These are phyloP conservation scores for Corvus moneduloides DNA, from an alignment of 2,113 vertebrate genomes.

Conservation along the genomic window DNA sequence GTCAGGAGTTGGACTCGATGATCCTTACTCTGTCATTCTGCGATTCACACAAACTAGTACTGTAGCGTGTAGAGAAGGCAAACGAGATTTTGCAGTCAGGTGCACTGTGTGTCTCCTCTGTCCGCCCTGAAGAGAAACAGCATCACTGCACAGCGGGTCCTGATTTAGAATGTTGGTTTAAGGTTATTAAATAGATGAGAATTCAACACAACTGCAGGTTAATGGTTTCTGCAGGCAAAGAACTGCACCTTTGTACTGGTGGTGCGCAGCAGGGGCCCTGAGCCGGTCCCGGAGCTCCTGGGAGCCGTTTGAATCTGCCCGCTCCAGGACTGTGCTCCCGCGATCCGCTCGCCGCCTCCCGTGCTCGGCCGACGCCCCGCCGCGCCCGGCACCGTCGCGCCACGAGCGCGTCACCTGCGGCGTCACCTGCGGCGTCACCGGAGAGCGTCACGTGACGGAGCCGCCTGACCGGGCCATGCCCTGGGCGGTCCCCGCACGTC, in stretches of 20 bases:
- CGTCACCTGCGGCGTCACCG: rapidly evolving
- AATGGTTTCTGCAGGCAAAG: not conserved
- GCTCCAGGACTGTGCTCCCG: not conserved
- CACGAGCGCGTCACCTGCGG: not conserved
- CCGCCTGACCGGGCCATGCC: not conserved
- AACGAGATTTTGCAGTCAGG: too few species aligned
- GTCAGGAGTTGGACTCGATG: not conserved
- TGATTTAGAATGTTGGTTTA: not conserved
- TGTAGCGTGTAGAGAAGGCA: rapidly evolving
- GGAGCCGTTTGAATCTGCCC: too few species aligned
- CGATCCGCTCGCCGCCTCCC: too few species aligned
- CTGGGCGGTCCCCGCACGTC: too few species aligned
- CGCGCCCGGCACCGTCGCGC: not conserved
- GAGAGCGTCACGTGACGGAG: not conserved
- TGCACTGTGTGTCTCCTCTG: not conserved
- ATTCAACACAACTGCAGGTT: not conserved
- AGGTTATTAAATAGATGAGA: not conserved
- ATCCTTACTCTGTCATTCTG: rapidly evolving
- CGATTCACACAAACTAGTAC: not conserved
- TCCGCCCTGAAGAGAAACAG: not conserved
- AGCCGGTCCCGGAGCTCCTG: not conserved
- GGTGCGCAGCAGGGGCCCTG: not conserved
- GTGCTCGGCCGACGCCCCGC: not conserved
- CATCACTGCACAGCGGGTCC: not conserved
- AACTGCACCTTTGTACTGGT: not conserved